Evolutionary conservation across 2,888 invertebrate genomes (phyloP), one percentile per base, ranked within the genome.

Genomic region (Athalia rosae): DNA sequence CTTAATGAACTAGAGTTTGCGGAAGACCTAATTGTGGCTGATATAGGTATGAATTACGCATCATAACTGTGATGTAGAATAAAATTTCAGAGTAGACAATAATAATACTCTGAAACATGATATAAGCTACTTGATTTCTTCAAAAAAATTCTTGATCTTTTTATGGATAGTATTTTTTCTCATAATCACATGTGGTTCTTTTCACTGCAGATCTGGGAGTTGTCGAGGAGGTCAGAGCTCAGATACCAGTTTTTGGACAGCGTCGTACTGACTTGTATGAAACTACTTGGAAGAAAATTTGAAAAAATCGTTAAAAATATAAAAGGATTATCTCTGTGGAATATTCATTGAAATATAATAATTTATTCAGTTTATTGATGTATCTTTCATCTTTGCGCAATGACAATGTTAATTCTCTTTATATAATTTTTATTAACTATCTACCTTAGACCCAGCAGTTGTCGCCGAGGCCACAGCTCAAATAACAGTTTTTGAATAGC

Each of bases 181-280:
- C 28, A 28, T 28, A 28, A 28, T 28, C n/a, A n/a, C n/a, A 28
- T 1, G 28, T 28, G 28, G 28, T 28, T 28, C 28, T 28, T 28
- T 28, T 28, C 28, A 2, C 2, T 92, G 53, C 89, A 95, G 97
- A 98, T 92, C 90, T 96, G 81, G 91, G 91, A 3, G 89, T 93
- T 77, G 93, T 96, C 61, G 93, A 95, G 64, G 94, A 96, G 87
- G 95, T 97, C 0, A 92, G 98, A 73, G 92, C 93, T 79, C 96
- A 97, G 90, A 97, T 98, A 87, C 98, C 98, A 0, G 92, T 96
- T 15, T 93, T 92, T 58, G 88, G 86, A 0, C 98, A 98, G 90
- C 92, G 94, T 71, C 92, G 97, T 41, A 85, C 85, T 8, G 89
- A 89, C 69, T 77, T 89, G 4, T 89, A 89, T 41, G 88, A 89